phyloP scores from a whole-genome alignment of 2,888 invertebrate species.

The Tipula confusa region DNA sequence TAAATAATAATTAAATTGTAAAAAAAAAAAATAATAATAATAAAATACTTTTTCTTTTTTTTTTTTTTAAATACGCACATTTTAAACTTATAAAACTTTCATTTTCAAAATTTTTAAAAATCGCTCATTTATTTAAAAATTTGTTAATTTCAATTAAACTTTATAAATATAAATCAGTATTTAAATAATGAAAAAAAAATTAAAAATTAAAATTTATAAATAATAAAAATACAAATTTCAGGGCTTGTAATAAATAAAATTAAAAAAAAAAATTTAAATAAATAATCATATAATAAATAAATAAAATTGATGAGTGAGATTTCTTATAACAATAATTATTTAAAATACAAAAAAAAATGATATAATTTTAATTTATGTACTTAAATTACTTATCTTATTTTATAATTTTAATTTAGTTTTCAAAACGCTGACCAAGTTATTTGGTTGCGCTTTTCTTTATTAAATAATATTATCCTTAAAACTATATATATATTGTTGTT shows the following conservation, averaged over 20 bases:
- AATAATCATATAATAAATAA: slow-evolving; percentile 20
- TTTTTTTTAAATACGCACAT: slow-evolving; percentile 9
- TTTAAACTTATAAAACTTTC: neutral
- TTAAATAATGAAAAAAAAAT: slow-evolving; percentile 3
- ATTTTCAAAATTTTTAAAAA: neutral
- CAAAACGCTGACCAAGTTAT: neutral
- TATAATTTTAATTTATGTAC: neutral
- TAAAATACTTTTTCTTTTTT: too few relatives aligned
- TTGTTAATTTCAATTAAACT: slow-evolving; percentile 9
- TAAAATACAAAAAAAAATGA: slow-evolving; percentile 12
- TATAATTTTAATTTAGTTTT: neutral
- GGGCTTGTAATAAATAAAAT: slow-evolving; percentile 16
- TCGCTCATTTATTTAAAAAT: neutral
- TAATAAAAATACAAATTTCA: slow-evolving; percentile 27
- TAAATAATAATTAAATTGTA: slow-evolving; percentile 25
- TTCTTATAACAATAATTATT: slow-evolving; percentile 25
- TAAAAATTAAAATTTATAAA: neutral
- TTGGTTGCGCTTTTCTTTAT: neutral
- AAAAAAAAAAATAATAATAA: neutral
- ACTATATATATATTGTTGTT: neutral
- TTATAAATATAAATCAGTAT: slow-evolving; percentile 21
- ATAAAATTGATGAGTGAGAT: slow-evolving; percentile 29
- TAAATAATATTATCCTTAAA: neutral
- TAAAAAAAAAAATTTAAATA: neutral
- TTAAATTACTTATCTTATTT: too few relatives aligned